Conservation (phyloP, 1,140 invertebrate genomes). For the Leguminivora glycinivorella region DNA sequence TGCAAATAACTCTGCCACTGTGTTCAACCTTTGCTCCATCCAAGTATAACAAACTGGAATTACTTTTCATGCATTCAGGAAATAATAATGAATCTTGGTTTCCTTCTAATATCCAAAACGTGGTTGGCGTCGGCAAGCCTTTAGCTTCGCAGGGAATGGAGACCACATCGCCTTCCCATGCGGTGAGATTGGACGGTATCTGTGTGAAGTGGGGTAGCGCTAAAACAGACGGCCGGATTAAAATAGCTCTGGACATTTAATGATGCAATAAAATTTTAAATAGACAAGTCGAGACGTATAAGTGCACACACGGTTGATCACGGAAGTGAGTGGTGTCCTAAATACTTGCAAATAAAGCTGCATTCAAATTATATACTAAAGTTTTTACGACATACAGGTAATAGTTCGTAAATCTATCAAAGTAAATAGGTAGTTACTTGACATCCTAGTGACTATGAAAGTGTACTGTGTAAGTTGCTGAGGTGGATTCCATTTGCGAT, state of each 20-base stretch:
- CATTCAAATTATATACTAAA: not conserved
- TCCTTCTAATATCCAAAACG: conserved; percentile 92
- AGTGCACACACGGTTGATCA: conserved; percentile 3
- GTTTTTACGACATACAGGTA: not conserved
- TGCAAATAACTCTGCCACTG: conserved; percentile 69
- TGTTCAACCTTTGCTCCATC: conserved; percentile 66
- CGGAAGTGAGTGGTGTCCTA: conserved; percentile 17
- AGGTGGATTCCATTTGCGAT: too few species aligned
- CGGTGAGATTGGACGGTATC: conserved; percentile 91
- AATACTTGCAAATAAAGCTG: conserved; percentile 16
- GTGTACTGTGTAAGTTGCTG: too few species aligned
- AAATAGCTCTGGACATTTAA: conserved; percentile 65
- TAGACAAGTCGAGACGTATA: conserved; percentile 33
- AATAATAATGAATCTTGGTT: conserved; percentile 69
- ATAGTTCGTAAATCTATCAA: not conserved
- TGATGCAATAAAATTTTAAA: conserved; percentile 61
- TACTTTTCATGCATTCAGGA: conserved; percentile 72
- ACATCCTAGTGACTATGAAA: too few species aligned
- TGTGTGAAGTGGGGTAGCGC: conserved; percentile 94
- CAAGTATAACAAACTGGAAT: conserved; percentile 72
- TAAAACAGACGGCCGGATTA: conserved; percentile 79
- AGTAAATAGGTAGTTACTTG: not conserved
- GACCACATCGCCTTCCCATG: conserved; percentile 88
- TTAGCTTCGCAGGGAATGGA: conserved; percentile 94
- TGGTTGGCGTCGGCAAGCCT: conserved; percentile 92